phyloP scores from a whole-genome alignment of 2,113 vertebrate species.

The Cebidichthys violaceus region DNA sequence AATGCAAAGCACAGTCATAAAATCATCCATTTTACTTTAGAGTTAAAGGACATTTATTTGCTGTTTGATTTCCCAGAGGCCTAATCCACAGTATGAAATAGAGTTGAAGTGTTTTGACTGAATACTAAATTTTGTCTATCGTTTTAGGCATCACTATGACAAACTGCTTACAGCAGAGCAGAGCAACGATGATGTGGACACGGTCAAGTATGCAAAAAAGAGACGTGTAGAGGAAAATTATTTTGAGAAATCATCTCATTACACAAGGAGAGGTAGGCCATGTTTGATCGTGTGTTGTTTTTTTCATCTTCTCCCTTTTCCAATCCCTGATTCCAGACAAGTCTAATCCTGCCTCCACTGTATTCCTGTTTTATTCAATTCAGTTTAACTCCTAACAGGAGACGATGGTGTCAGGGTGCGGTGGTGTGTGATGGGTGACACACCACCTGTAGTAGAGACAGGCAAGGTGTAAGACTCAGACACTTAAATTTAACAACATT shows the following conservation, averaged over 20 bases:
- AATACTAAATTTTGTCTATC: slow-evolving; percentile 1
- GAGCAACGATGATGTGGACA: slow-evolving; percentile 76
- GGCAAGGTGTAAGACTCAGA: not conserved
- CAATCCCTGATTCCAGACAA: not conserved
- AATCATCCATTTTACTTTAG: not conserved
- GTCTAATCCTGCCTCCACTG: not conserved
- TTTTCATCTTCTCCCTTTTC: not conserved
- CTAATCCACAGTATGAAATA: not conserved
- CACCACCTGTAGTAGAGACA: not conserved
- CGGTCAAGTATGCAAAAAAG: slow-evolving; percentile 75
- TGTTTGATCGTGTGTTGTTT: not conserved
- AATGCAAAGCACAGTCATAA: not conserved
- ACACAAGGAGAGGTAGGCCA: slow-evolving; percentile 65
- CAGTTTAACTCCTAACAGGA: not conserved
- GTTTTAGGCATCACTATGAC: slow-evolving; percentile 76
- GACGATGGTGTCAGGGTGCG: slow-evolving; percentile 11
- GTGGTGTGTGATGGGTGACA: slow-evolving; percentile 11
- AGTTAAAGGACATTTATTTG: not conserved
- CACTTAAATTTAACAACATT: slow-evolving; percentile 14
- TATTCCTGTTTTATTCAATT: slow-evolving; percentile 7
- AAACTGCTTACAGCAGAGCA: slow-evolving; percentile 52
- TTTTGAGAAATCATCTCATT: slow-evolving; percentile 33
- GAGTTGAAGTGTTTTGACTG: not conserved
- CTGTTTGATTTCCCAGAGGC: not conserved
- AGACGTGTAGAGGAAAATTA: slow-evolving; percentile 69